A percentile compares a stretch with the other conserved stretches of the same genome.
Evolutionary conservation across 2,113 vertebrate genomes (phyloP).

Genomic region (Triplophysa dalaica): DNA sequence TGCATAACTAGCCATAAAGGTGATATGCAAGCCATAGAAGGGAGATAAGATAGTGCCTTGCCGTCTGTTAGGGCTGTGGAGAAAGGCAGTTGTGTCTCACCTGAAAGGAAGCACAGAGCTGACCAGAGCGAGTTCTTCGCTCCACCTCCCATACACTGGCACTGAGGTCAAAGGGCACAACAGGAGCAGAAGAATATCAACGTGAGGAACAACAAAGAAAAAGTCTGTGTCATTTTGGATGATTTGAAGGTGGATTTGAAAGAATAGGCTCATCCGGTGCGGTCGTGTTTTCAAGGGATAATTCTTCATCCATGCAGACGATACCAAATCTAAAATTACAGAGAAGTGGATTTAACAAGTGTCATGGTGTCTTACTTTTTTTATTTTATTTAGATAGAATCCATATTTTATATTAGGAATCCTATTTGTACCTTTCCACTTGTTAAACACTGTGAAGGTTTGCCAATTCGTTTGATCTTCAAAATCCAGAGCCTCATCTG

Average conservation of each 20-base stretch:
- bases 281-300: neutral
- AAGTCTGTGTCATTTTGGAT: neutral
- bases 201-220: neutral
- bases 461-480: neutral
- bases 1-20: conserved; percentile 41
- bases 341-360: conserved; percentile 6
- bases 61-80: neutral
- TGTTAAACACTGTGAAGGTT: neutral
- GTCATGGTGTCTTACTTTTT: neutral
- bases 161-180: conserved; percentile 30
- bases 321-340: neutral
- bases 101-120: neutral
- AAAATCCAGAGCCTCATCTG: neutral
- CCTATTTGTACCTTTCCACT: neutral
- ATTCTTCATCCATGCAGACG: neutral
- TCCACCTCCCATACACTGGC: neutral
- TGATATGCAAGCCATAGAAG: neutral
- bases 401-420: neutral
- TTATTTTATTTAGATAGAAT: neutral
- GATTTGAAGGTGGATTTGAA: neutral
- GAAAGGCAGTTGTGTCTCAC: neutral
- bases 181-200: neutral
- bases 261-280: neutral
- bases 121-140: neutral
- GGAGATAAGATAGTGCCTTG: conserved; percentile 28